phyloP scores from a whole-genome alignment of 2,113 vertebrate species.

The Gadus chalcogrammus region DNA sequence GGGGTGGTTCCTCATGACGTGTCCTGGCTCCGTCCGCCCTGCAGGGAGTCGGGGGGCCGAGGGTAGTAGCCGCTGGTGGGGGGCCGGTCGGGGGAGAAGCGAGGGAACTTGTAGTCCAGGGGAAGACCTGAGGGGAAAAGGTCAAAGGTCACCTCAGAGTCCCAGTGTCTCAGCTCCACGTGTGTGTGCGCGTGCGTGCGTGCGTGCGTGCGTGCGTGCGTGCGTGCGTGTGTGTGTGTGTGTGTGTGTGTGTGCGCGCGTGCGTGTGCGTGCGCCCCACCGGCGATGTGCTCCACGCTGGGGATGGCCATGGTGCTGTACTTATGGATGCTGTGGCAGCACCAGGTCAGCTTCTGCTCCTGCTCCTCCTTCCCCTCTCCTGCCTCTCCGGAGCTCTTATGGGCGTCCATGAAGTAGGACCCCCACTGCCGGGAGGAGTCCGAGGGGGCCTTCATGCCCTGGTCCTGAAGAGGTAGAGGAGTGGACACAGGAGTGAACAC shows the following conservation, averaged over 20 bases:
- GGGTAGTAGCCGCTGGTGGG: slow-evolving; percentile 89
- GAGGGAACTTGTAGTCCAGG: slow-evolving; percentile 89
- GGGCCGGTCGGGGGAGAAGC: slow-evolving; percentile 83
- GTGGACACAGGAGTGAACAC: too few relatives aligned
- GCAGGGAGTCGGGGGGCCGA: slow-evolving; percentile 79
- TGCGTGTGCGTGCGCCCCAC: slow-evolving; percentile 48
- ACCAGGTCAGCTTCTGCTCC: slow-evolving; percentile 79
- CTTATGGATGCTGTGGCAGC: slow-evolving; percentile 84
- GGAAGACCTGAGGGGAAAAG: slow-evolving; percentile 78
- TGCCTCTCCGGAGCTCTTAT: slow-evolving; percentile 65
- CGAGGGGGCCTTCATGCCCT: slow-evolving; percentile 77
- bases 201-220: too few relatives aligned
- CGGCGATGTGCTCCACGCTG: slow-evolving; percentile 89
- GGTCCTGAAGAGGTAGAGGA: slow-evolving; percentile 60
- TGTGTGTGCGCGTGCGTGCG: too few relatives aligned
- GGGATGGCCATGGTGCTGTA: slow-evolving; percentile 93
- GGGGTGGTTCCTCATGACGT: slow-evolving; percentile 37
- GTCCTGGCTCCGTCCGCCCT: slow-evolving; percentile 68
- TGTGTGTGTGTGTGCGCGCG: too few relatives aligned
- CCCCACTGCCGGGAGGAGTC: slow-evolving; percentile 86
- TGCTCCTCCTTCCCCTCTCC: slow-evolving; percentile 71
- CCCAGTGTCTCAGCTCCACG: too few relatives aligned
- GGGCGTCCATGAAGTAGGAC: slow-evolving; percentile 85
- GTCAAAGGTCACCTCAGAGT: too few relatives aligned
- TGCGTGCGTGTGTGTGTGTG: too few relatives aligned